These are phyloP conservation scores for Poicephalus gulielmi DNA, from an alignment of 2,113 vertebrate species.

Conservation along the genomic window DNA sequence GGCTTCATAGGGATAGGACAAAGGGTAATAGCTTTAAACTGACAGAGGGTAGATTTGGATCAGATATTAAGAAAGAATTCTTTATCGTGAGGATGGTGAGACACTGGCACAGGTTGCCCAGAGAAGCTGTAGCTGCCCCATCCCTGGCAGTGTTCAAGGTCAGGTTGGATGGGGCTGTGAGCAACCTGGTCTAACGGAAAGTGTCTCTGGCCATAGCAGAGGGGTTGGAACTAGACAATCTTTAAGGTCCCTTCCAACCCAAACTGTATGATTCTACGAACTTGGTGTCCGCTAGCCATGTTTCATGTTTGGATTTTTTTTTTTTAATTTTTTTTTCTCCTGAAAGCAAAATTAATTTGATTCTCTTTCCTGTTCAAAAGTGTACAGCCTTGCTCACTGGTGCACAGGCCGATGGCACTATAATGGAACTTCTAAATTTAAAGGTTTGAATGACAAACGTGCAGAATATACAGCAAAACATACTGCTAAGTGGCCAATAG, in stretches of 20 bases:
- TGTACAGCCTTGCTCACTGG: neutral
- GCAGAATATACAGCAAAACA: constrained; percentile 28
- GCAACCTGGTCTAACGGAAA: neutral
- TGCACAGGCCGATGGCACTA: neutral
- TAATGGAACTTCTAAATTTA: constrained; percentile 43
- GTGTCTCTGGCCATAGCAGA: neutral
- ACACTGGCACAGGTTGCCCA: neutral
- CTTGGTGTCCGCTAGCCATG: neutral
- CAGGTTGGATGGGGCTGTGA: neutral
- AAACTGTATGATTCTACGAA: neutral
- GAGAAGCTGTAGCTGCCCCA: neutral
- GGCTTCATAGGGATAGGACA: neutral
- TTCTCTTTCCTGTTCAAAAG: neutral
- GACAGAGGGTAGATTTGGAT: neutral
- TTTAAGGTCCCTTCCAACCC: neutral
- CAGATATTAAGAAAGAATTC: neutral
- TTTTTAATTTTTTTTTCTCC: neutral
- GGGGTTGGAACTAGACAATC: neutral
- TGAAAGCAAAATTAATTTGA: neutral
- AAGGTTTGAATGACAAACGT: constrained; percentile 39
- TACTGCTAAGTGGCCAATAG: constrained; percentile 16
- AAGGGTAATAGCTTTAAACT: neutral
- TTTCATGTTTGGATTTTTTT: neutral
- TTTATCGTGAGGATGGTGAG: neutral
- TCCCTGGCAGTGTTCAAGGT: neutral